Evolutionary conservation across 2,113 vertebrate species (phyloP).

Genomic region (Coreoperca whiteheadi): DNA sequence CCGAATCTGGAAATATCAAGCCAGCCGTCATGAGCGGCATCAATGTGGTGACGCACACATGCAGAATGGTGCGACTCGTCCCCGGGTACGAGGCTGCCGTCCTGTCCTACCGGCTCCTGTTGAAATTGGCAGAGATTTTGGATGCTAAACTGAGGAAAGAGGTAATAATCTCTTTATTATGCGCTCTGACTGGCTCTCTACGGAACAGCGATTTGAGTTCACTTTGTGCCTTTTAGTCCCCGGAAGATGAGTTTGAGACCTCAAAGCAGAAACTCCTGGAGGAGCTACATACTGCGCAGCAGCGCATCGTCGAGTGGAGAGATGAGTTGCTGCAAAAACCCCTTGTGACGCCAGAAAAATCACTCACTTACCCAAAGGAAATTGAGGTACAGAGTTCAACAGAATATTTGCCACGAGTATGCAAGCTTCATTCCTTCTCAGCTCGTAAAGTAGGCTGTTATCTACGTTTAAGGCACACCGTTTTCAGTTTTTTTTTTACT

Average conservation of each 20-base stretch:
- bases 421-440: background rate
- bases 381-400: slow-evolving; percentile 66
- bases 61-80: background rate
- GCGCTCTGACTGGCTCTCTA: rapidly evolving
- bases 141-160: slow-evolving; percentile 57
- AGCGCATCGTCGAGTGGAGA: slow-evolving; percentile 57
- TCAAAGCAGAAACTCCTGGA: slow-evolving; percentile 11
- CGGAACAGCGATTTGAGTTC: background rate
- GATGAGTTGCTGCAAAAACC: slow-evolving; percentile 30
- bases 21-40: slow-evolving; percentile 44
- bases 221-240: slow-evolving; percentile 26
- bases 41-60: slow-evolving; percentile 36
- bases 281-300: background rate
- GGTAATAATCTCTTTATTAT: background rate
- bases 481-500: background rate
- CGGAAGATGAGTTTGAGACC: background rate
- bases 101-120: slow-evolving; percentile 71
- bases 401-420: background rate
- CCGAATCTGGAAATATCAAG: background rate
- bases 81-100: slow-evolving; percentile 49
- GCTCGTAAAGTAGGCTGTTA: background rate
- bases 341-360: background rate
- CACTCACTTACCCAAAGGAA: slow-evolving; percentile 72
- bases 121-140: slow-evolving; percentile 69
- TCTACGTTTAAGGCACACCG: background rate